phyloP scores from a whole-genome alignment of 2,797 vertebrate species.

The Sylvilagus floridanus region DNA sequence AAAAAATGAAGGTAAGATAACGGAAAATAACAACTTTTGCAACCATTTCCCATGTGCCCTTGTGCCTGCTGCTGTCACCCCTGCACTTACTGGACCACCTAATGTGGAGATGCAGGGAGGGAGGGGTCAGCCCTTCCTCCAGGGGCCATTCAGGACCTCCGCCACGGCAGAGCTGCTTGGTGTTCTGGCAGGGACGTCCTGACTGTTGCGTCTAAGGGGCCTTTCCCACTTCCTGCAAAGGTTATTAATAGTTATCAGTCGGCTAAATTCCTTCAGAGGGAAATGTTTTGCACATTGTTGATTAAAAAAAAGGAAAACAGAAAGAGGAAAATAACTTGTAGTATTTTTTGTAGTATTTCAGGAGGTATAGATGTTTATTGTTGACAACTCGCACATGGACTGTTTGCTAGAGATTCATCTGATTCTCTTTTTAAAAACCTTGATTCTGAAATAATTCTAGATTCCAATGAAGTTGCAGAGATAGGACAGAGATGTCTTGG shows the following conservation, averaged over 20 bases:
- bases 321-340: neutral
- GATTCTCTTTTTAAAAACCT: neutral
- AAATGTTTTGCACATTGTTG: neutral
- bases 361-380: neutral
- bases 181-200: too few relatives aligned
- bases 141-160: neutral
- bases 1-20: neutral
- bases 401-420: neutral
- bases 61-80: neutral
- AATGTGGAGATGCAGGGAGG: too few relatives aligned
- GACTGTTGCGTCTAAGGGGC: too few relatives aligned
- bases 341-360: neutral
- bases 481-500: neutral
- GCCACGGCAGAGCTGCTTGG: too few relatives aligned
- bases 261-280: neutral
- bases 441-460: conserved; percentile 26
- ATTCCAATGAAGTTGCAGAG: neutral
- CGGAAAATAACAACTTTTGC: neutral
- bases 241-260: neutral
- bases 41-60: neutral
- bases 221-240: neutral
- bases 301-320: neutral
- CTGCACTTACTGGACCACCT: fast-evolving
- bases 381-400: neutral
- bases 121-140: too few relatives aligned